Base-by-base conservation (phyloP, 2,888 invertebrate genomes). In the Pasiphila rectangulata region DNA sequence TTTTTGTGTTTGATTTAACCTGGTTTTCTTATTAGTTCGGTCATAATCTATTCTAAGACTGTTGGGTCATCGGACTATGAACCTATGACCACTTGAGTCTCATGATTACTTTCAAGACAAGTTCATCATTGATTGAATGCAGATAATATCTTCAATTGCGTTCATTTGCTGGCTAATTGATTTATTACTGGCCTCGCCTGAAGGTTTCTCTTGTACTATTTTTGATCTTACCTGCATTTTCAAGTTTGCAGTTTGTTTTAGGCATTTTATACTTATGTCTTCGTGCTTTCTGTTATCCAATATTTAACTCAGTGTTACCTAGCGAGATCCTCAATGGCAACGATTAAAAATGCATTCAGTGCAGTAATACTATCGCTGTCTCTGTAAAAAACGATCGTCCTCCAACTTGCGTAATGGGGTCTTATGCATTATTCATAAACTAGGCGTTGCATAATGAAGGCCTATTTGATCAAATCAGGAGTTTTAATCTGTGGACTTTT, bases 1-100 rank as follows among this genome's bases (percentile, higher is more conserved):
- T 27, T 32, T 39, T 39, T 20, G 20, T 19, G 20, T 20, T 27
- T 39, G 2, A 19, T 13, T 19, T 27, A 10, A 38, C 13, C 16
- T 43, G 29, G 29, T 36, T 42, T 38, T 34, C 24, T 30, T 13
- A 16, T 23, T 9, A 7, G 12, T 25, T 9, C 37, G 21, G 15
- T 37, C 32, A 45, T 45, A 29, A 36, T 41, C 56, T 59, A 59
- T 56, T 56, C 35, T 43, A 39, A 34, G 40, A 27, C 32, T 19
- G 32, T 46, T 40, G 53, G 56, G 56, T 55, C 56, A 42, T 47
- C 43, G 54, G 35, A 53, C 54, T 47, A 24, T 42, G 30, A 47
- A 47, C 50, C 34, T 50, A 38, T 13, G 20, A 12, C 56, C 56
- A 59, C 59, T 59, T 54, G 54, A 59, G 50, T 34, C 40, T 39